Conservation (phyloP, 2,888 invertebrate species). For the Ophraella communa region DNA sequence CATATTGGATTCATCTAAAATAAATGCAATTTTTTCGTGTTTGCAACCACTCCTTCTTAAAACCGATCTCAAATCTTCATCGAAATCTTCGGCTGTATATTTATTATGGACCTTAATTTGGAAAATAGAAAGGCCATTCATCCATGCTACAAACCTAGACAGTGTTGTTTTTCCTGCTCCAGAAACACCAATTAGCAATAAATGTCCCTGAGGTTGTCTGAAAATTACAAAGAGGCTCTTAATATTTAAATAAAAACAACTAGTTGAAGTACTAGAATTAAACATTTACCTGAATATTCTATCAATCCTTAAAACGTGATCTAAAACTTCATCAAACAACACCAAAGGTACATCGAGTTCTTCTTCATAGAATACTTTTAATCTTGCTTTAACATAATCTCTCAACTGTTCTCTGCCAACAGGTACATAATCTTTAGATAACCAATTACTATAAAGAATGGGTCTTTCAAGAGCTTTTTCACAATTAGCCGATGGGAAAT, state of each 20-base stretch:
- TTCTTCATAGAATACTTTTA: conserved; percentile 99
- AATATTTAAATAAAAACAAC: background rate
- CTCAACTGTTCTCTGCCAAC: conserved; percentile 93
- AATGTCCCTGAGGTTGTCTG: conserved; percentile 97
- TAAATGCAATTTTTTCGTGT: conserved; percentile 98
- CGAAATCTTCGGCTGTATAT: conserved; percentile 98
- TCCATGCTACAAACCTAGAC: conserved; percentile 99
- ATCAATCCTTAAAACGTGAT: conserved; percentile 98
- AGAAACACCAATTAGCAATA: conserved; percentile 96
- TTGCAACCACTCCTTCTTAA: conserved; percentile 87
- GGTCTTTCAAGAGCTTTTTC: conserved; percentile 90
- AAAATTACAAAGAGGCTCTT: conserved; percentile 61
- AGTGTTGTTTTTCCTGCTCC: conserved; percentile 99
- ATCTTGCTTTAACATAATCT: conserved; percentile 95
- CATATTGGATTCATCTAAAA: conserved; percentile 98
- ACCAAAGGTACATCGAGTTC: conserved; percentile 98
- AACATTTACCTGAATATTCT: conserved; percentile 88
- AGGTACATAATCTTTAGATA: conserved; percentile 97
- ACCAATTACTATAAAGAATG: conserved; percentile 98
- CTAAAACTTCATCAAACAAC: conserved; percentile 98
- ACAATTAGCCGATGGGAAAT: conserved; percentile 77
- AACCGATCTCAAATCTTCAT: conserved; percentile 94
- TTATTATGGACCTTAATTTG: conserved; percentile 99
- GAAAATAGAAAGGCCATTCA: conserved; percentile 99
- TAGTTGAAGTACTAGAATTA: background rate